Evolutionary conservation across 2,113 vertebrate species (phyloP), one percentile per base, ranked within the genome.

Genomic region (Mandrillus leucophaeus): DNA sequence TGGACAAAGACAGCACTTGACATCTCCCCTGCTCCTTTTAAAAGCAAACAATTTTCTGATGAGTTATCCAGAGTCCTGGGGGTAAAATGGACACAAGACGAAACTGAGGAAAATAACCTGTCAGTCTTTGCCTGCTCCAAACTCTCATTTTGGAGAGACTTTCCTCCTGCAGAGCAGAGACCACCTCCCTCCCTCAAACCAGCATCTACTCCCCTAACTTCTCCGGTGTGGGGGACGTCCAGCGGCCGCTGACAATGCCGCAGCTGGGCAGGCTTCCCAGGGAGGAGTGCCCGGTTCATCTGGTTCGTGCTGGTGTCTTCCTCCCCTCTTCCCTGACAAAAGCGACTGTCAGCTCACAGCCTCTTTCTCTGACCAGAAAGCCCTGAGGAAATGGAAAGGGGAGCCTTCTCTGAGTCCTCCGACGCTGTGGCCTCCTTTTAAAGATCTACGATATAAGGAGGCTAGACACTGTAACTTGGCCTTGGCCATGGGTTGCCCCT

Each of bases 21-120:
- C n/a, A 80, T 72, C 61, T 89, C 79, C 88, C 88, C 52, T 35
- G 55, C 45, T 76, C 68, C 85, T 89, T 93, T 68, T 57, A 50
- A 96, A 93, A 81, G 79, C 59, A 89, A 50, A 83, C 32, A 25
- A 84, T 84, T 89, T 89, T 96, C 50, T 84, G 50, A 66, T 35
- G 90, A 78, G 59, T 96, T 80, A 52, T 52, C 40, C 86, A 55
- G 52, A 86, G n/a, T 64, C 64, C 12, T 5, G 3, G 35, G 32
- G 55, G 43, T 90, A 38, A 80, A 83, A 30, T 52, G 40, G 50
- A 85, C 59, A 85, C 40, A 50, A 61, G 52, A 32, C 27, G 61
- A 73, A 35, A 86, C 4, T 40, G 70, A 79, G 6, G 50, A 50
- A 72, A 48, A 32, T 30, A 82, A 30, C 25, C 55, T 55, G 30